Conservation (phyloP, 2,888 invertebrate genomes). For the Acleris laterana region DNA sequence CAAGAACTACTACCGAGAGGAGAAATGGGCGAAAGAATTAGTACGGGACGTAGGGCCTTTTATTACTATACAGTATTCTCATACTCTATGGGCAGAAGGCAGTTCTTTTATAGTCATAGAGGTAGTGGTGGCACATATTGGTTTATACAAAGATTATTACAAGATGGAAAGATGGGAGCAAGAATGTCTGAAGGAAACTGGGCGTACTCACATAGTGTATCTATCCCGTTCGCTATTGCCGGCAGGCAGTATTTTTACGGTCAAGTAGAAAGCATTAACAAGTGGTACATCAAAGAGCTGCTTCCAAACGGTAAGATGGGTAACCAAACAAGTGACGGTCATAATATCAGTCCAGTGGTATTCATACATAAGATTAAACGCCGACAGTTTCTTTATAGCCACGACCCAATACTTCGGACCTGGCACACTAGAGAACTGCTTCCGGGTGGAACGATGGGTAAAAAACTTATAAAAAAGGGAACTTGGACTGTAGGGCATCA, state of each 20-base stretch:
- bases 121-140: too few species aligned
- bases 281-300: neutral
- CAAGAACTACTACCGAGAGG: too few species aligned
- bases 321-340: neutral
- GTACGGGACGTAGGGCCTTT: too few species aligned
- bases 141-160: neutral
- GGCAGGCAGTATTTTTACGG: neutral
- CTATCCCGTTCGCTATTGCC: neutral
- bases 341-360: neutral
- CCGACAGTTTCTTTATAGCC: neutral
- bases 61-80: too few species aligned
- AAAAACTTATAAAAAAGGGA: neutral
- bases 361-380: neutral
- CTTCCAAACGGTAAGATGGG: neutral
- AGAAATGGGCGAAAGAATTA: too few species aligned
- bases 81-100: too few species aligned
- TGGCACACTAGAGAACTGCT: neutral
- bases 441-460: neutral
- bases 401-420: neutral
- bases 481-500: neutral
- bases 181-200: neutral
- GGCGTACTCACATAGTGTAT: neutral
- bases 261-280: neutral
- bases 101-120: too few species aligned
- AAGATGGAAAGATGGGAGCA: neutral